Base-by-base conservation (phyloP, 2,113 vertebrate species). In the Aramus guarauna region DNA sequence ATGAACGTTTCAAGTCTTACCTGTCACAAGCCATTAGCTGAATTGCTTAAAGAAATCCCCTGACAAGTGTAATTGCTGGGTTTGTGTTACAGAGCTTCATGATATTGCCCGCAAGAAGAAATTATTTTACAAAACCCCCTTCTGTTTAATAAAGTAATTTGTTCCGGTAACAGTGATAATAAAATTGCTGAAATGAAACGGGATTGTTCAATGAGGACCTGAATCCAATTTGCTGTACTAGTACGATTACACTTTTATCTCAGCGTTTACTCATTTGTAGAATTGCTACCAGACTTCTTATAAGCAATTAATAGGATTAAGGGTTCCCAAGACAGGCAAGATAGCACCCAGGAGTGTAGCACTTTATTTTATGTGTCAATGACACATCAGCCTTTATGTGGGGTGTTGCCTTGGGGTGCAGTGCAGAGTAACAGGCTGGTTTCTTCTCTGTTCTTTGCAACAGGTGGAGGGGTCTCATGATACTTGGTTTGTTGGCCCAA, bases 141-240 rank as follows among this genome's bases (percentile, higher is more conserved):
- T 98, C 97, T 98, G 97, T 98, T 98, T 98, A 98, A 98, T 98
- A 98, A 98, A 98, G 97, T 98, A 98, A 98, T 98, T 98, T 98
- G 98, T 98, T 98, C 97, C 98, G 97, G 98, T 97, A 98, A 98
- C 97, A 98, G 97, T 96, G 97, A 98, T 98, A 98, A 98, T 98
- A 98, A 98, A 98, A 98, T 98, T 98, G 98, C 98, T 98, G 97
- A 97, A 98, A 97, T 98, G 98, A 98, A 98, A 98, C 97, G 96
- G 96, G 97, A 98, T 98, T 98, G 97, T 97, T 98, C 98, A 97
- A 92, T 96, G 97, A 98, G 96, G 94, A 98, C 91, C 92, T 89
- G 96, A 98, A 98, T 98, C 98, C 98, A 98, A 98, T 98, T 98
- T 98, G 97, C 97, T 95, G 55, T 92, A 82, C 97, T 98, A 97